A percentile compares a stretch with the other conserved stretches of the same genome.
Evolutionary conservation across 2,888 invertebrate genomes (phyloP).

Genomic region (Oligia fasciuncula): DNA sequence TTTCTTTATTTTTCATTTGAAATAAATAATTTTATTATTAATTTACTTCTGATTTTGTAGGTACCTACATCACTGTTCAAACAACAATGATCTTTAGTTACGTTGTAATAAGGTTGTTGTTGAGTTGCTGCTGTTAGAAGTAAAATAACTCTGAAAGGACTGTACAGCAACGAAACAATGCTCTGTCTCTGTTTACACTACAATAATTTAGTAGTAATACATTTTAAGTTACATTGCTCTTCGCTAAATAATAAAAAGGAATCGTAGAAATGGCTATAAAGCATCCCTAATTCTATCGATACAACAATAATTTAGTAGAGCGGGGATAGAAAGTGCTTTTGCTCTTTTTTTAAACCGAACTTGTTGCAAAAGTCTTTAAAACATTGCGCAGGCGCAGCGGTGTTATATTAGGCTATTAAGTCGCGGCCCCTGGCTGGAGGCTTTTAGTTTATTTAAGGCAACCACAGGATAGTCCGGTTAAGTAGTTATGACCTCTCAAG

Average conservation of each 20-base stretch:
- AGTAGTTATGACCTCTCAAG: too few species aligned
- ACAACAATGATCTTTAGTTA: not conserved
- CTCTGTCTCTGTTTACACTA: too few species aligned
- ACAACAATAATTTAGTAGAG: constrained; percentile 1
- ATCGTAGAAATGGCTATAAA: not conserved
- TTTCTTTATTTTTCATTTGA: too few species aligned
- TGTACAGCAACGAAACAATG: not conserved
- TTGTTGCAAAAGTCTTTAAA: not conserved
- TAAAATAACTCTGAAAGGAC: not conserved
- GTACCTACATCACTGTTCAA: not conserved
- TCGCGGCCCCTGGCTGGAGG: not conserved
- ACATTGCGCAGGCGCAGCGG: not conserved
- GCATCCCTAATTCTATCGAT: constrained; percentile 11
- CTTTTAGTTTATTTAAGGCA: too few species aligned
- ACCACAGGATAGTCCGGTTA: too few species aligned
- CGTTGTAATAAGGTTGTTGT: not conserved
- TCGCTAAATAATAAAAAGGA: not conserved
- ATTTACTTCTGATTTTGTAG: not conserved
- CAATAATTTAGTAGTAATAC: not conserved
- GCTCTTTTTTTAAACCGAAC: not conserved
- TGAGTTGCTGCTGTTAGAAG: not conserved
- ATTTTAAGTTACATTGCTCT: constrained; percentile 6
- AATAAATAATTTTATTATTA: too few species aligned
- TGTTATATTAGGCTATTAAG: not conserved
- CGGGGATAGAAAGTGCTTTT: not conserved